Evolutionary conservation across 30 jellyfish, hydroid and myxozoan species (phyloP), one percentile per base, ranked within the genome.

Genomic region (Mastigias papua): DNA sequence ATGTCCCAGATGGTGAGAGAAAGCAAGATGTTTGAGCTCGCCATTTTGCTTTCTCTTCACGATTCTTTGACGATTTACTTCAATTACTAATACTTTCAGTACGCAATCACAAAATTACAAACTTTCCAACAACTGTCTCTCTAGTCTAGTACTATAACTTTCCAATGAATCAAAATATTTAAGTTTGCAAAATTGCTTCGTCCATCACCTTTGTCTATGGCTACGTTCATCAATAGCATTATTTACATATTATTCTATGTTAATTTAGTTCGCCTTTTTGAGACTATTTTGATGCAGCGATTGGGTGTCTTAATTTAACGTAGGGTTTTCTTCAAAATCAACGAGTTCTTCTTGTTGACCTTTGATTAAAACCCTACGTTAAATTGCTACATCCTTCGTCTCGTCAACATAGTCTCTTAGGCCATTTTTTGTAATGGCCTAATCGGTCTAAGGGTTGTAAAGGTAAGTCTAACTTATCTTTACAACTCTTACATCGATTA

Each of bases 401-500:
- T 54, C 27, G 17, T 54, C 67, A 54, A 54, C 7, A 54, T 54
- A 54, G 67, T 54, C 20, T 54, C 67, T 54, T 54, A 19, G 26
- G 25, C 67, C 7, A 4, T 54, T 54, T 54, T 54, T 19, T 21
- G 67, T 54, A 54, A 54, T 54, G 67, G 67, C 67, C 27, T 54
- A 54, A 54, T 54, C 67, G 67, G 60, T 6, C 6, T 6, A 54
- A 54, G 25, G 67, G 26, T 6, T 54, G 26, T 6, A 54, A 54
- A 54, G 23, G 17, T 54, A 54, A 54, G 67, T 54, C 25, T 6
- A 3, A 54, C 67, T 54, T 54, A 54, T 54, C 20, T 19, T 54
- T 54, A 54, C 67, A 54, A 54, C 67, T 19, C 67, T 54, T 54
- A 54, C 67, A 54, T 54, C 67, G 67, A 54, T 6, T 54, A 54